Conservation (phyloP, 2,888 invertebrate genomes). For the Amiota minor region DNA sequence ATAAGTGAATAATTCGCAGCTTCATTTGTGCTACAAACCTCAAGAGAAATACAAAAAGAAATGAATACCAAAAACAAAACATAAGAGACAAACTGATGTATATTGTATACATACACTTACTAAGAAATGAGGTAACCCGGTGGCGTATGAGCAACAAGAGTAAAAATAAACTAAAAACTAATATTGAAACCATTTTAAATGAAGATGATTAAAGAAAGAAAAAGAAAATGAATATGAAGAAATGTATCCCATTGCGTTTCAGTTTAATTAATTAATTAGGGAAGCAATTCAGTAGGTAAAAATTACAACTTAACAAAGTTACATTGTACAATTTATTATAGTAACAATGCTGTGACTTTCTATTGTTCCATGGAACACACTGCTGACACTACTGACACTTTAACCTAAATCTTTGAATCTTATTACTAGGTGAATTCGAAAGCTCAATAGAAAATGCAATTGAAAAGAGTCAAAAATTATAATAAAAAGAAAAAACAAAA, state of each 20-base stretch:
- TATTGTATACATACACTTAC: too few relatives aligned
- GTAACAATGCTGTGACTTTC: conserved; percentile 13
- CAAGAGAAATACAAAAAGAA: conserved; percentile 33
- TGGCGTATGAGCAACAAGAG: conserved; percentile 40
- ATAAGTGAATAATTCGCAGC: conserved; percentile 63
- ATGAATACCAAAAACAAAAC: neutral
- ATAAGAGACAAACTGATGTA: neutral
- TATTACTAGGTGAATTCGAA: neutral
- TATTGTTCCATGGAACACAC: conserved; percentile 1
- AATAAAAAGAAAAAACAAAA: conserved; percentile 7
- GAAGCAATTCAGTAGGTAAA: conserved; percentile 40
- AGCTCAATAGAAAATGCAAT: neutral
- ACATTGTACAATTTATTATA: conserved; percentile 40
- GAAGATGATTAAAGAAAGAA: conserved; percentile 33
- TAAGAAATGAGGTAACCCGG: conserved; percentile 28
- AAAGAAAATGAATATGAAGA: too few relatives aligned
- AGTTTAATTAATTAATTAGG: conserved; percentile 50
- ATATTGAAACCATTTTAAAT: neutral
- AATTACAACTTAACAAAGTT: conserved; percentile 57
- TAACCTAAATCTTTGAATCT: conserved; percentile 45
- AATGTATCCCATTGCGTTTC: neutral
- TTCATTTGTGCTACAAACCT: conserved; percentile 39
- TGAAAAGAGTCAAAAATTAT: conserved; percentile 36
- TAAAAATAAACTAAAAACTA: neutral
- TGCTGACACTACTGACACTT: neutral